phyloP scores from a whole-genome alignment of 2,797 vertebrate species.

The Lepidocolaptes lacrymiger region DNA sequence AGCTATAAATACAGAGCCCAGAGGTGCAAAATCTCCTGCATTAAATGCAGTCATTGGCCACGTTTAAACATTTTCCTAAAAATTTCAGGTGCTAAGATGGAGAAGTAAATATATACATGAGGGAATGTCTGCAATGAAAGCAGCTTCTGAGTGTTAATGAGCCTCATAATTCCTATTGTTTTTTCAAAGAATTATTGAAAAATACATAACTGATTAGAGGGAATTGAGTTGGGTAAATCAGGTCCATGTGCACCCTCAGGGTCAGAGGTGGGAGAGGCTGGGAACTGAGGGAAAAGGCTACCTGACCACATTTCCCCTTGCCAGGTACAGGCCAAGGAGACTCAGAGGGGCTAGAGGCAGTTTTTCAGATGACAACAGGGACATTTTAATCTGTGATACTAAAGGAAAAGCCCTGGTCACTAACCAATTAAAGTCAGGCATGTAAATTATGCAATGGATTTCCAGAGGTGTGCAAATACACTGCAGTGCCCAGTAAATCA shows the following conservation, averaged over 20 bases:
- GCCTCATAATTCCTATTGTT: background rate
- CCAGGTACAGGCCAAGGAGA: background rate
- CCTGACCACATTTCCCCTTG: background rate
- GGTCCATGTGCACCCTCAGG: background rate
- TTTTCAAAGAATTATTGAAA: background rate
- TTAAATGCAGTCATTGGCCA: background rate
- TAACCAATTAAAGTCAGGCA: background rate
- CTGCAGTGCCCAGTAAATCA: background rate
- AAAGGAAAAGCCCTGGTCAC: background rate
- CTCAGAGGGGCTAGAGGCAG: background rate
- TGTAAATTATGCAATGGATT: background rate
- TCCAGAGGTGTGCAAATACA: background rate
- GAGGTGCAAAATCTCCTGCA: background rate
- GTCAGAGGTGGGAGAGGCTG: background rate
- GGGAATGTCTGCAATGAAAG: background rate
- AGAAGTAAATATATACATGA: background rate
- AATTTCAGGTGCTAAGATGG: background rate
- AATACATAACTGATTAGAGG: background rate
- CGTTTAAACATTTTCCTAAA: background rate
- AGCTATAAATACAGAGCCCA: constrained; percentile 27
- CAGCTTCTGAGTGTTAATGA: background rate
- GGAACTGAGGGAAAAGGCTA: background rate
- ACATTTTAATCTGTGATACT: background rate
- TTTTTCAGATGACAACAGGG: background rate
- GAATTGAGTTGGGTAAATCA: background rate